Evolutionary conservation across 2,113 vertebrate genomes (phyloP), one percentile per base, ranked within the genome.

Genomic region (Rhinogobius similis): DNA sequence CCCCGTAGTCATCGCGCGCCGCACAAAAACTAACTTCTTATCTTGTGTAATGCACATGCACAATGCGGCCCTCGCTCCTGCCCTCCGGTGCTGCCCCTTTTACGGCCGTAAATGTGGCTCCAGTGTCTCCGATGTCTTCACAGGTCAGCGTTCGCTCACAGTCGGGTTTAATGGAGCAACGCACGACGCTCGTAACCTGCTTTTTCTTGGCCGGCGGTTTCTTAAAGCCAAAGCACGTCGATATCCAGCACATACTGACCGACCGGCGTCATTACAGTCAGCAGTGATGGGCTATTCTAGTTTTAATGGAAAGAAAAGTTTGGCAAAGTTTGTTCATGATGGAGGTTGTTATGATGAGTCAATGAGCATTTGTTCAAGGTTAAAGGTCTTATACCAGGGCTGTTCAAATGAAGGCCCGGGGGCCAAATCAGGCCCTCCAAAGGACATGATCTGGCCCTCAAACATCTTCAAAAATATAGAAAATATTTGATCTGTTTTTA

Each of bases 41-140:
- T 96, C 94, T 92, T 93, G 86, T 93, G 58, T 92, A 94, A 94
- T 94, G 95, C 94, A 96, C 91, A 94, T 86, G 90, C 93, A 94
- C 94, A 90, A 93, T 92, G 87, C 82, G 38, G 71, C 92, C 91
- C 86, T 94, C 90, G 91, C 78, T 91, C 70, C 67, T 93, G 93
- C 88, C 91, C 91, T 94, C 90, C 84, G 92, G 94, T 94, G 92
- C 91, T 89, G 77, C 82, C 76, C 89, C 77, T 86, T 82, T 82
- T 81, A 79, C 62, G 77, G 75, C 74, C 76, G 82, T 21, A 41
- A 41, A 73, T 82, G 39, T 38, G 20, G 29, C 70, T 73, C 72
- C 26, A 64, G 14, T 77, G 85, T 89, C 83, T 91, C 86, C 87
- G 86, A 88, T 90, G 86, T 82, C 90, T 90, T 96, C 93, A 94